Conservation (phyloP, 2,113 vertebrate genomes). For the Protomyctophum bolini region DNA sequence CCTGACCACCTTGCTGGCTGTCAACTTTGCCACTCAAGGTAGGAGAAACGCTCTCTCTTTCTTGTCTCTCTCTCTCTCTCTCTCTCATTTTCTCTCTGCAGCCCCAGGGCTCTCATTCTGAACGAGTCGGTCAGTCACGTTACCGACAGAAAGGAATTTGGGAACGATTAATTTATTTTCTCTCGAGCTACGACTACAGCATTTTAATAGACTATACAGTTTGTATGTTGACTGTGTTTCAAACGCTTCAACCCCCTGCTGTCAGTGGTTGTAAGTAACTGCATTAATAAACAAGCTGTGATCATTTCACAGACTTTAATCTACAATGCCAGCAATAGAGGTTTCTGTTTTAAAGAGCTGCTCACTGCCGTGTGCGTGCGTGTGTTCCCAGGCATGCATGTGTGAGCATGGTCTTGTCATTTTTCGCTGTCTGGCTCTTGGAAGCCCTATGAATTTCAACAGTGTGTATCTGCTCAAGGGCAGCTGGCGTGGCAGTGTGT, state of each 20-base stretch:
- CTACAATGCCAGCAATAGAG: too few species aligned
- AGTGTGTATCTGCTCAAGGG: constrained; percentile 25
- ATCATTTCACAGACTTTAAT: background rate
- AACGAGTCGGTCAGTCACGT: background rate
- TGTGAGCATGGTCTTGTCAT: background rate
- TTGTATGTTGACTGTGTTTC: background rate
- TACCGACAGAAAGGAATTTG: background rate
- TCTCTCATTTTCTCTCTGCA: background rate
- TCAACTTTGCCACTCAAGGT: constrained; percentile 96
- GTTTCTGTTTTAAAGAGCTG: too few species aligned
- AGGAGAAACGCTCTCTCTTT: constrained; percentile 53
- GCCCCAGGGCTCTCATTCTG: background rate
- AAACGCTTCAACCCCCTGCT: background rate
- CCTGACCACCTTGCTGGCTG: constrained; percentile 85
- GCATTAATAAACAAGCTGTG: background rate
- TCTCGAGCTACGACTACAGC: too few species aligned
- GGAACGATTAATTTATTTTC: background rate
- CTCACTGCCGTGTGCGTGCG: background rate
- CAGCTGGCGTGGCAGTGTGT: constrained; percentile 66
- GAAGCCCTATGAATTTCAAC: constrained; percentile 1
- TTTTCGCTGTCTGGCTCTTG: background rate
- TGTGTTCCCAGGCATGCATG: background rate
- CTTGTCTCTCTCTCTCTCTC: too few species aligned
- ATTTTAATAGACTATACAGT: background rate
- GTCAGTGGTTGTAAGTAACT: background rate